Evolutionary conservation across 2,888 invertebrate genomes (phyloP).

Genomic region (Polia nebulosa): DNA sequence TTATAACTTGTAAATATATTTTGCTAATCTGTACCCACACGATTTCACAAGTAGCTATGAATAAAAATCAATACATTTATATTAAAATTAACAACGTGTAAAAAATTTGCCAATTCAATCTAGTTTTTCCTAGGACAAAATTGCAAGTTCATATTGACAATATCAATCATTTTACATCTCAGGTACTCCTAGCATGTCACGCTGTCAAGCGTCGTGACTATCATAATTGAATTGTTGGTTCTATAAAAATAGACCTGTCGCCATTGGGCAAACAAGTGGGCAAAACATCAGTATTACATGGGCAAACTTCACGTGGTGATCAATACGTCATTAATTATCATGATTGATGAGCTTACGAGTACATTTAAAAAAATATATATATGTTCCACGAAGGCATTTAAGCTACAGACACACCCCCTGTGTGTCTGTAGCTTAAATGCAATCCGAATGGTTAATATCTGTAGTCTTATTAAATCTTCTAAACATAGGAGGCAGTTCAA

Average conservation of each 20-base stretch:
- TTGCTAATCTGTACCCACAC: constrained; percentile 17
- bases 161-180: constrained; percentile 42
- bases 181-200: constrained; percentile 35
- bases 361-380: no score
- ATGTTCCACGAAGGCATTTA: neutral
- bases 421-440: neutral
- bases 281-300: constrained; percentile 19
- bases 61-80: constrained; percentile 23
- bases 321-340: constrained; percentile 23
- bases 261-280: constrained; percentile 54
- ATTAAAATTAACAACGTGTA: constrained; percentile 19
- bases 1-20: neutral
- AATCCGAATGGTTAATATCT: neutral
- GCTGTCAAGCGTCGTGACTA: constrained; percentile 57
- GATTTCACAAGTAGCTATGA: constrained; percentile 19
- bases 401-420: no score
- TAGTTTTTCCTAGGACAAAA: constrained; percentile 11
- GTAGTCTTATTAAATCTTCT: no score
- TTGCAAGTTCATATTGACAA: constrained; percentile 31
- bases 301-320: constrained; percentile 40
- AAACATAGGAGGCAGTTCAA: no score
- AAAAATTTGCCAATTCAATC: constrained; percentile 24
- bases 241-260: constrained; percentile 71
- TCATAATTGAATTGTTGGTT: constrained; percentile 70
- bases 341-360: constrained; percentile 18